Percentiles rank a stretch among this genome's conserved stretches.
Evolutionary conservation across 2,888 invertebrate species (phyloP).

Genomic region (Callyntrura sp.): DNA sequence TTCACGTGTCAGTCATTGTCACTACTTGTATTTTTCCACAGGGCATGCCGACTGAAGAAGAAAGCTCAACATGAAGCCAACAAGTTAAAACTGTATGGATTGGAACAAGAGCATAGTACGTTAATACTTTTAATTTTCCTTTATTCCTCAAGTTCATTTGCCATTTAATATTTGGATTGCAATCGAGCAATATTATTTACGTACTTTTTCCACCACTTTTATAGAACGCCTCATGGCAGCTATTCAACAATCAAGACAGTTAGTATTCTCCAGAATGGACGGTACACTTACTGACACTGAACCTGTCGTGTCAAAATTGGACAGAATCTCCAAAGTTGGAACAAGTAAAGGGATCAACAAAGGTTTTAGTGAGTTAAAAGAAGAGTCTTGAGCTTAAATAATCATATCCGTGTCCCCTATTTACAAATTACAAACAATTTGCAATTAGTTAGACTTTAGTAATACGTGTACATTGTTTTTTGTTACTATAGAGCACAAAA

Average conservation of each 20-base stretch:
- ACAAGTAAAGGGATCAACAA: conserved; percentile 88
- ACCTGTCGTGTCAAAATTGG: conserved; percentile 89
- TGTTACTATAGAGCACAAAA: conserved; percentile 90
- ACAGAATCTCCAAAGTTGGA: conserved; percentile 89
- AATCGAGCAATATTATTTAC: neutral
- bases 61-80: conserved; percentile 99
- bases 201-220: conserved; percentile 84
- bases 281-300: conserved; percentile 89
- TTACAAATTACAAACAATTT: too few relatives aligned
- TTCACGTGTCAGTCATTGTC: neutral
- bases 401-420: too few relatives aligned
- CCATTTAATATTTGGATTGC: neutral
- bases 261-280: conserved; percentile 89
- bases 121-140: neutral
- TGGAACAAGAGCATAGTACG: conserved; percentile 98
- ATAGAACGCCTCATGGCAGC: conserved; percentile 92
- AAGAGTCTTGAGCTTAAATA: too few relatives aligned
- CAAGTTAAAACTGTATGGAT: conserved; percentile 96
- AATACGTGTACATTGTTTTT: neutral
- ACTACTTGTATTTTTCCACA: conserved; percentile 83
- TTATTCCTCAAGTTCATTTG: neutral
- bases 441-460: too few relatives aligned
- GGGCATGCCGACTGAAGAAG: conserved; percentile 98
- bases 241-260: conserved; percentile 91
- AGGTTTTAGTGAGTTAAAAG: conserved; percentile 73